Evolutionary conservation across 2,797 vertebrate genomes (phyloP), one percentile per base, ranked within the genome.

Genomic region (Sternarchorhynchus goeldii): DNA sequence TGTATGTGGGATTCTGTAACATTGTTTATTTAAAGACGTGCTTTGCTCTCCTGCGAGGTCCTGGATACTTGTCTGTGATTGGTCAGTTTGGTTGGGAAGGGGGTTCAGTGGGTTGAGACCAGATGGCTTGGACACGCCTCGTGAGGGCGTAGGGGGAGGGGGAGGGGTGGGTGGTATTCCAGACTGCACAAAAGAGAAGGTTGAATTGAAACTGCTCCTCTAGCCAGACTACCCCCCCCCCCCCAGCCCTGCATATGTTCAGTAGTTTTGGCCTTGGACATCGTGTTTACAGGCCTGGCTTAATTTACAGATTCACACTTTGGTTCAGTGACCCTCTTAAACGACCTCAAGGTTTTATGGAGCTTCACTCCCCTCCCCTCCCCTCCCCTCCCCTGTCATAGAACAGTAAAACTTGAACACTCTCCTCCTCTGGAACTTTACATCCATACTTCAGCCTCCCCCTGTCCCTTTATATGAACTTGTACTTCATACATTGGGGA

Each of bases 111-210:
- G 77, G 76, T 81, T 89, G 78, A 84, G 88, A 90, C 88, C 93
- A 94, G 92, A 94, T 93, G 93, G 93, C 92, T 85, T 53, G 73
- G 70, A 82, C 73, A 14, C 78, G 82, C 90, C 88, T 84, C 89
- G 88, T 87, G 89, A 85, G 34, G 34, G 2, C 68, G 85, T 81
- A 85, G 84, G 68, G 5, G 39, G 36, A 39, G 74, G 63, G 72
- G 60, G 29, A 55, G 29, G 50, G 55, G 84, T 78, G 85, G 62
- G 31, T 81, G 82, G 77, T 88, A 81, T 88, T 87, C 81, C 69
- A 83, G 74, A 69, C 77, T 81, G 82, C 91, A 90, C 90, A 89
- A 91, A 90, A 87, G 77, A 62, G 88, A 88, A 84, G 66, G 63
- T 21, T 36, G 69, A 83, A 77, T 36, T 75, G 77, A 77, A 80